Evolutionary conservation across 2,113 vertebrate genomes (phyloP), one percentile per base, ranked within the genome.

Genomic region (Argyrosomus japonicus): DNA sequence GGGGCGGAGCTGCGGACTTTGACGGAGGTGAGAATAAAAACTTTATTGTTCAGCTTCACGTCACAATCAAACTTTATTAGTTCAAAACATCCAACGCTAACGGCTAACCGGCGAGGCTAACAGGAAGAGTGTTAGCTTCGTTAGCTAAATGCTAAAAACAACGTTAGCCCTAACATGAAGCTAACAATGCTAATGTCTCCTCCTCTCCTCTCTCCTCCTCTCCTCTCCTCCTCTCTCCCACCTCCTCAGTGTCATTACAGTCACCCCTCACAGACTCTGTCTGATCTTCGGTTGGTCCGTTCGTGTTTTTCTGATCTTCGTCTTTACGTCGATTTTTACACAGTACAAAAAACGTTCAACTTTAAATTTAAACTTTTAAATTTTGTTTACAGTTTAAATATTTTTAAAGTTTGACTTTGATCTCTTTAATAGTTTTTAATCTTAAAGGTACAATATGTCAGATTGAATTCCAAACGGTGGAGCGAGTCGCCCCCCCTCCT

Each of bases 311-410:
- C 75, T 61, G 93, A 96, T 47, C 93, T 96, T 27, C 91, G 91
- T 15, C 88, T 94, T 4, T 91, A 89, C 9, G 83, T 90, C 11
- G 94, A 94, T n/a, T 92, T 91, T 27, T 95, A 95, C 85, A 82
- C 51, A 95, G 95, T 94, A 60, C 5, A 23, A 21, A 17, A 14
- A 11, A 45, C 11, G 2, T 45, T 45, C 29, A 29, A 29, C 29
- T 36, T 36, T 36, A 7, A 36, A 36, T 36, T 36, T 7, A 36
- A 36, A 1, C 32, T 7, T 36, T 36, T 36, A 7, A 36, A 36
- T 36, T 36, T 36, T 7, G 6, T 36, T 36, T 36, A 36, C 32
- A 36, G 32, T 36, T 36, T 36, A 6, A 32, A 32, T 32, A 32
- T 32, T 32, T 29, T 32, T 32, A 32, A 7, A 7, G 32, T 36